A percentile compares a stretch with the other conserved stretches of the same genome.
Evolutionary conservation across 1,140 invertebrate genomes (phyloP).

Genomic region (Drosophila grimshawi): DNA sequence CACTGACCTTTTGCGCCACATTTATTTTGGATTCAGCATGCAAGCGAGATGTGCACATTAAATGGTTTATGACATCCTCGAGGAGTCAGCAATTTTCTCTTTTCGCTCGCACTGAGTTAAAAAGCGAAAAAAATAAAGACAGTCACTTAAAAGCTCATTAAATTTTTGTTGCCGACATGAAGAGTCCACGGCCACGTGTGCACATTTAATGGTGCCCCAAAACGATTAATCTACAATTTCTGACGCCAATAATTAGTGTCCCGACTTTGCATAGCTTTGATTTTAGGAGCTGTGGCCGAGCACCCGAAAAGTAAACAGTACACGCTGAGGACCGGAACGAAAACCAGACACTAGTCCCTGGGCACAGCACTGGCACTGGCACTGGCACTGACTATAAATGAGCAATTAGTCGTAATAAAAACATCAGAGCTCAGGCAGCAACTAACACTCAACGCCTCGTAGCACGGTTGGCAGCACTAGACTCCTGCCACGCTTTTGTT

Average conservation of each 20-base stretch:
- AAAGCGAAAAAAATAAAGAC: slow-evolving; percentile 53
- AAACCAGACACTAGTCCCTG: neutral
- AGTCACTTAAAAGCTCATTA: slow-evolving; percentile 76
- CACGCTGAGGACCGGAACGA: no score
- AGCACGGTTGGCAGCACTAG: slow-evolving; percentile 19
- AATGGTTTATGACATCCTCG: slow-evolving; percentile 51
- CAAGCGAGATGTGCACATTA: slow-evolving; percentile 49
- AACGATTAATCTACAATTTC: slow-evolving; percentile 44
- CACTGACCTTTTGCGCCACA: slow-evolving; percentile 3
- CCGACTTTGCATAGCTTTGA: slow-evolving; percentile 37
- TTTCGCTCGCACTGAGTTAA: slow-evolving; percentile 24
- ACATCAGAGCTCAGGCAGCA: slow-evolving; percentile 49
- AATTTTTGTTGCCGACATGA: slow-evolving; percentile 52
- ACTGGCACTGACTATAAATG: slow-evolving; percentile 56
- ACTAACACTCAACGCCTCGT: slow-evolving; percentile 41
- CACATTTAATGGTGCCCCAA: slow-evolving; percentile 46
- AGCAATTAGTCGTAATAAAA: slow-evolving; percentile 79
- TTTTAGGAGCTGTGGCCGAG: slow-evolving; percentile 8
- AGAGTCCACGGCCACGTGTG: slow-evolving; percentile 50
- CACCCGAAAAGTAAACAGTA: slow-evolving; percentile 31
- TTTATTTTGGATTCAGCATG: slow-evolving; percentile 11
- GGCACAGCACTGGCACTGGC: neutral
- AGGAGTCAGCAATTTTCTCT: slow-evolving; percentile 62
- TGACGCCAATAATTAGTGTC: slow-evolving; percentile 59
- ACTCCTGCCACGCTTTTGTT: neutral